Evolutionary conservation across 2,113 vertebrate genomes (phyloP), one percentile per base, ranked within the genome.

Genomic region (Furnarius figulus): DNA sequence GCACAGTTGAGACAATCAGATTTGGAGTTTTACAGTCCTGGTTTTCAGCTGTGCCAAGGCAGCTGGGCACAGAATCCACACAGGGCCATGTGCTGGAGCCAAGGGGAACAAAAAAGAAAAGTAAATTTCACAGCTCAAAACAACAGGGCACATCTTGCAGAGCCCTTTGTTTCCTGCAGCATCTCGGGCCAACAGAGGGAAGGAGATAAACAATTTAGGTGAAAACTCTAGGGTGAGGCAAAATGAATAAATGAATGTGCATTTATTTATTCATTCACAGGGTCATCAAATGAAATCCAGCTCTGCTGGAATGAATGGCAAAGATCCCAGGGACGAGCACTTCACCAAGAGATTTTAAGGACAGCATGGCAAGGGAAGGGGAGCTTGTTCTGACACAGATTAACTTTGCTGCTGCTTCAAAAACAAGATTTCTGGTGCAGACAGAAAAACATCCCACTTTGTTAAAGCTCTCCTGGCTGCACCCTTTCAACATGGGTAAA

Each of bases 171-270:
- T 96, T 92, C 73, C 90, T 72, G 67, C 61, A 72, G 79, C 73
- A 58, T 71, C 61, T 40, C 1, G 0, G 39, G 86, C 79, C 79
- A 92, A 68, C 24, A 24, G 75, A 66, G 61, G 72, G 88, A 92
- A 95, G 65, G 83, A 95, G 95, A 93, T 97, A 95, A 96, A 97
- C 89, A 95, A 96, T 96, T 94, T 96, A 97, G 96, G 95, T 97
- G 83, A 93, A 92, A 90, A 73, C 96, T 82, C 96, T 23, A 61
- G 93, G 66, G 93, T 33, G 73, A 88, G 59, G 58, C 83, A 75
- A 90, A 88, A 80, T 42, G 86, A 96, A 92, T 74, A 94, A 85
- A 93, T 80, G 63, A 91, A 82, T 55, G 53, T 28, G 62, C 16
- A 3, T 37, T 96, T 85, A 82, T 94, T 96, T 95, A 82, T 85